Percentiles rank a stretch among this genome's conserved stretches.
Conservation (phyloP, 1,140 invertebrate genomes). For the Zeugodacus cucurbitae region DNA sequence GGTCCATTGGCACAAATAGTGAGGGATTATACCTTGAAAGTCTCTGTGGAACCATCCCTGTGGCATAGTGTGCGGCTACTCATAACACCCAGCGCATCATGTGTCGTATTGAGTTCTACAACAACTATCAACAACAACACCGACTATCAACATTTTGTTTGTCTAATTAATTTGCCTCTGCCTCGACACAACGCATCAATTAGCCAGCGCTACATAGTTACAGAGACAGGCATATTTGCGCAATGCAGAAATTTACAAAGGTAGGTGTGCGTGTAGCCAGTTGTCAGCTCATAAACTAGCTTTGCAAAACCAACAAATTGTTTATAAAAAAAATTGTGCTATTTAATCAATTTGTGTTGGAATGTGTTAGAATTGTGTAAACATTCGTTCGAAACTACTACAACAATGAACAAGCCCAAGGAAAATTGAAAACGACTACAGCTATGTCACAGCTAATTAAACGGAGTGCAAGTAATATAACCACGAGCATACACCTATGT, state of each 20-base stretch:
- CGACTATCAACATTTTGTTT: neutral
- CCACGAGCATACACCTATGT: neutral
- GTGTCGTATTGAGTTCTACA: neutral
- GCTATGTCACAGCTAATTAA: constrained; percentile 5
- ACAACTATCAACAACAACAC: neutral
- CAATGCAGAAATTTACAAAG: neutral
- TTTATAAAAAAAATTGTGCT: neutral
- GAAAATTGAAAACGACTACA: constrained; percentile 1
- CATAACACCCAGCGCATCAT: neutral
- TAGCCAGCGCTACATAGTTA: neutral
- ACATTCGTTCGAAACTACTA: neutral
- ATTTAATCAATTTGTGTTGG: constrained; percentile 10
- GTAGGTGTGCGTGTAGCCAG: too few species aligned
- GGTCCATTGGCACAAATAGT: too few species aligned
- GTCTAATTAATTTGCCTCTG: neutral
- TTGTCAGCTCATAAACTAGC: neutral
- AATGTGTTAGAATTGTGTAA: neutral
- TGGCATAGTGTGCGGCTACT: too few species aligned
- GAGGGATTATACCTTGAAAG: too few species aligned
- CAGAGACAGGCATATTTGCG: neutral
- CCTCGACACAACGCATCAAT: neutral
- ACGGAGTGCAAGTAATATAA: neutral
- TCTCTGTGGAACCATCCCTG: too few species aligned
- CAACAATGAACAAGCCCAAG: neutral
- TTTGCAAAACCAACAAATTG: neutral